Percentiles rank a stretch among this genome's conserved stretches.
These are phyloP conservation scores for Drosophila paucipuncta DNA, from an alignment of 2,888 invertebrate species.

Conservation along the genomic window DNA sequence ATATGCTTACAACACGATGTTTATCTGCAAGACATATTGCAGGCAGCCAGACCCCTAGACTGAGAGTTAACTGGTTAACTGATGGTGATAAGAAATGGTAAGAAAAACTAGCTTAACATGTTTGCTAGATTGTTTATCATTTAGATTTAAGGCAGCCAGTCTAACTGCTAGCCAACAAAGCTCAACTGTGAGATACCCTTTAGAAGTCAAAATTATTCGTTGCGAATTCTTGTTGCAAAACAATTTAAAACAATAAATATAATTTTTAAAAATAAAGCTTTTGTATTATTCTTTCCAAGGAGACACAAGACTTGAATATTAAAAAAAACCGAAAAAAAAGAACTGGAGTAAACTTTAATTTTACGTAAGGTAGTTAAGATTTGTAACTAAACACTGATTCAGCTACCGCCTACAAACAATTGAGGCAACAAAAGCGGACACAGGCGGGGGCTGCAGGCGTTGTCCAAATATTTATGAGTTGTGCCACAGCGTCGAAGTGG, in stretches of 20 bases:
- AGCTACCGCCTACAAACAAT: not conserved
- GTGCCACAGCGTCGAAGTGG: constrained; percentile 12
- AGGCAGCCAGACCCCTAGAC: constrained; percentile 21
- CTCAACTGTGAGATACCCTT: constrained; percentile 16
- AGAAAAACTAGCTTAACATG: constrained; percentile 12
- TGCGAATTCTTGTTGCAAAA: not conserved
- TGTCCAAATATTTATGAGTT: constrained; percentile 71
- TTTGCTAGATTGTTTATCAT: constrained; percentile 44
- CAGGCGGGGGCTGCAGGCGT: constrained; percentile 12
- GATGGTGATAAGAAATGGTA: constrained; percentile 10
- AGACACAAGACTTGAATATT: not conserved
- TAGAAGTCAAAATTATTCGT: not conserved
- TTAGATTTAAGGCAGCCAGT: constrained; percentile 34
- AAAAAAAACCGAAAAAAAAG: not conserved
- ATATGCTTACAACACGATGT: constrained; percentile 42
- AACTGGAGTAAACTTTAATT: not conserved
- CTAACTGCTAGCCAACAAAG: not conserved
- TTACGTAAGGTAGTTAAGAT: not conserved
- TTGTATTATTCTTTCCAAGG: not conserved
- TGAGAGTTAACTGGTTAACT: constrained; percentile 1
- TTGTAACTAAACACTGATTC: not conserved
- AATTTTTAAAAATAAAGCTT: not conserved
- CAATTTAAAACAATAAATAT: not conserved
- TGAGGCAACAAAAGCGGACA: not conserved
- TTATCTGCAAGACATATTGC: constrained; percentile 61